These are phyloP conservation scores for Helobdella robusta DNA, from an alignment of 2,888 invertebrate genomes.

Conservation along the genomic window DNA sequence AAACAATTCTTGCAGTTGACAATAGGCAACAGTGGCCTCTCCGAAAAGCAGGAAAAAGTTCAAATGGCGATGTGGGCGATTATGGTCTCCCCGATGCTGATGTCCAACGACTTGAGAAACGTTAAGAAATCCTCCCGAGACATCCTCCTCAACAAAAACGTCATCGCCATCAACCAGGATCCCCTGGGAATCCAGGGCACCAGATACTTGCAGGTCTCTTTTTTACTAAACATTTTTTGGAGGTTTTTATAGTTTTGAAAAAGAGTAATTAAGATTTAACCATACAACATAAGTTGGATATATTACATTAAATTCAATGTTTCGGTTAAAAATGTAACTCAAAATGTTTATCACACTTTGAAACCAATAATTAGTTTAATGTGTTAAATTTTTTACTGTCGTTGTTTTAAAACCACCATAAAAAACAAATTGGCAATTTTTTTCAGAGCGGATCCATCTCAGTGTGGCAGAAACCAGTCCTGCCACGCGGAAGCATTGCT, in stretches of 20 bases:
- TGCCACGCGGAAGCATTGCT: slow-evolving; percentile 40
- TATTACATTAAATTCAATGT: too few relatives aligned
- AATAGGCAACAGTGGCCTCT: slow-evolving; percentile 84
- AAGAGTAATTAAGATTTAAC: too few relatives aligned
- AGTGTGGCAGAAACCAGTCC: slow-evolving; percentile 68
- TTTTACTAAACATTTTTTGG: too few relatives aligned
- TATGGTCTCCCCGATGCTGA: slow-evolving; percentile 79
- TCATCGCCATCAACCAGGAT: slow-evolving; percentile 88
- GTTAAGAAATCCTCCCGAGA: slow-evolving; percentile 80
- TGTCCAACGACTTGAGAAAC: slow-evolving; percentile 83
- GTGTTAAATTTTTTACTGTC: too few relatives aligned
- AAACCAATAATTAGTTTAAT: too few relatives aligned
- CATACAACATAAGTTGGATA: too few relatives aligned
- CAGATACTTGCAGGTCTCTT: slow-evolving; percentile 53
- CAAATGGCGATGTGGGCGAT: slow-evolving; percentile 96
- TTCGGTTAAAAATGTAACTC: too few relatives aligned
- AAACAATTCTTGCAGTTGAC: slow-evolving; percentile 59
- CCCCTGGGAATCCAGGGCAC: slow-evolving; percentile 81
- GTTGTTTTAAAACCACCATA: not conserved
- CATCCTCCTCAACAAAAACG: slow-evolving; percentile 81
- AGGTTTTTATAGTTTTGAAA: too few relatives aligned
- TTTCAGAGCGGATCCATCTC: slow-evolving; percentile 60
- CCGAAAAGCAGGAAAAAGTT: slow-evolving; percentile 84
- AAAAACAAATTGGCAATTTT: not conserved
- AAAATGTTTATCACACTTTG: too few relatives aligned